Evolutionary conservation across 2,113 vertebrate species (phyloP).

Genomic region (Pipa parva): DNA sequence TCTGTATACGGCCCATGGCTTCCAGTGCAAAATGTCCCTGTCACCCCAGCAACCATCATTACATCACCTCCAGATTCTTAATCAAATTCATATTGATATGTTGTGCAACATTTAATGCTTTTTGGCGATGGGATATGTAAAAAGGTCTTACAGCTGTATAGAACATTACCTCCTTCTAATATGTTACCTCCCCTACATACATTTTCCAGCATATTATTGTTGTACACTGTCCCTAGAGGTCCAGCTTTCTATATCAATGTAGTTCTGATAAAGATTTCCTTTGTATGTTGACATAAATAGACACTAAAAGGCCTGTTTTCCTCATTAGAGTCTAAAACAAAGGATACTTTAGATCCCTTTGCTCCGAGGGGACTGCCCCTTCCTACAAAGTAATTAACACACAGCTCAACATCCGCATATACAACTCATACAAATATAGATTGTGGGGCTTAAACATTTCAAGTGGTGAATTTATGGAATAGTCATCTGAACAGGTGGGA

Average conservation of each 20-base stretch:
- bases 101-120: background rate
- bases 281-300: background rate
- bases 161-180: background rate
- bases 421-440: too few species aligned
- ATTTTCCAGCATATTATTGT: background rate
- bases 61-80: too few species aligned
- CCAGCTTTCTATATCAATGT: background rate
- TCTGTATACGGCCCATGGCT: too few species aligned
- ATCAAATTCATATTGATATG: too few species aligned
- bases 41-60: too few species aligned
- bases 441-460: too few species aligned
- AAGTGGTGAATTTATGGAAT: too few species aligned
- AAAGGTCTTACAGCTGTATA: background rate
- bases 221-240: conserved; percentile 1
- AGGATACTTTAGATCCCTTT: background rate
- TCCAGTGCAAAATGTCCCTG: too few species aligned
- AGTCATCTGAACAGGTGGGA: too few species aligned
- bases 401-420: background rate
- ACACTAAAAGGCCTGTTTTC: background rate
- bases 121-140: too few species aligned
- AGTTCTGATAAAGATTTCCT: background rate
- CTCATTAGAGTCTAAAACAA: conserved; percentile 9
- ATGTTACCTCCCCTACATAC: too few species aligned
- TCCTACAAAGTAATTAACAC: conserved; percentile 3
- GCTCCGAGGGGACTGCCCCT: background rate